Evolutionary conservation across 2,113 vertebrate genomes (phyloP), one percentile per base, ranked within the genome.

Genomic region (Mustela lutreola): DNA sequence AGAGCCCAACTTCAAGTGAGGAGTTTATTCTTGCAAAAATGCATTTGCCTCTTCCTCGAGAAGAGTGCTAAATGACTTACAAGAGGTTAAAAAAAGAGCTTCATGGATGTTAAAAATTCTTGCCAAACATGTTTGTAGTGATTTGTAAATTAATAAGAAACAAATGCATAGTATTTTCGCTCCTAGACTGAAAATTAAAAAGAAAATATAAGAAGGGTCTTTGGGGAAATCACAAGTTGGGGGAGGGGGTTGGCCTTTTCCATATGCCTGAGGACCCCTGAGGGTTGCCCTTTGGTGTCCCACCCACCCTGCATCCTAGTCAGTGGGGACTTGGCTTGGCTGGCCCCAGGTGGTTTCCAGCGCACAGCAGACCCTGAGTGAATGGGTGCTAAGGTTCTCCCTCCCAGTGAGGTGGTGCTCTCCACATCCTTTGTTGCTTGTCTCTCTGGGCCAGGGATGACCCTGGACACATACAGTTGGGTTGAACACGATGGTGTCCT

Each of bases 141-240:
- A 97, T 78, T 87, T 80, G 45, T 93, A 94, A 94, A 91, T 97
- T 95, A 98, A 95, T 97, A 87, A 82, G 96, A 97, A 97, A 95
- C 96, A 97, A 97, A 97, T 96, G 93, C 22, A 48, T 21, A 87
- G 33, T 73, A 87, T 85, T 97, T 97, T 96, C 39, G 71, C 89
- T 81, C 42, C 21, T 48, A 80, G 96, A 70, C 60, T 56, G 50
- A 83, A 93, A 90, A 92, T 92, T 58, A 56, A 95, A 78, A 87
- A 78, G 63, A 63, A 73, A 50, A 24, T 56, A 8, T 33, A 53
- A 87, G 75, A 90, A 60, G 53, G 45, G 45, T 50, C 50, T 22
- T 4, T 60, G 50, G 88, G 56, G 85, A 92, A 63, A 75, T 82
- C 2, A 19, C 26, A 0, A 19, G 33, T 28, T 24, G 15, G 78